These are phyloP conservation scores for Pediacus dermestoides DNA, from an alignment of 2,888 invertebrate genomes.

Conservation along the genomic window DNA sequence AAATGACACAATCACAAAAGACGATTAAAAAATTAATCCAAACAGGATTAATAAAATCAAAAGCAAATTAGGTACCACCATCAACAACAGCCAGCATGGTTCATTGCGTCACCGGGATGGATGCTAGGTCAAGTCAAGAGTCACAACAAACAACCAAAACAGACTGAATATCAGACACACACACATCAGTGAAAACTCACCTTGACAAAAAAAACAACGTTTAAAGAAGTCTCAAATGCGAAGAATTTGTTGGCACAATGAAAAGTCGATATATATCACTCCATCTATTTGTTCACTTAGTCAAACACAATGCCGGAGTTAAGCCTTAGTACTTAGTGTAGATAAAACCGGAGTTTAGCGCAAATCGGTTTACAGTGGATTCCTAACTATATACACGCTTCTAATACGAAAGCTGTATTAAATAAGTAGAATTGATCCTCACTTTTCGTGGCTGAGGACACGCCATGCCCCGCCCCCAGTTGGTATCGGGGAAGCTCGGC, in stretches of 20 bases:
- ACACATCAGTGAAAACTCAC: slow-evolving; percentile 30
- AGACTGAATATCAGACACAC: too few species aligned
- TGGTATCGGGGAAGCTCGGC: slow-evolving; percentile 31
- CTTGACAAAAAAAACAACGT: slow-evolving; percentile 29
- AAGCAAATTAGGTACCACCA: too few species aligned
- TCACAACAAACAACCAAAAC: too few species aligned
- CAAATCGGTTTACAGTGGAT: slow-evolving; percentile 53
- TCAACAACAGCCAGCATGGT: too few species aligned
- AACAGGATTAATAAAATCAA: too few species aligned
- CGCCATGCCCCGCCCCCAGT: slow-evolving; percentile 38
- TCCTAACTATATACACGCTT: slow-evolving; percentile 53
- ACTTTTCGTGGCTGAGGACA: slow-evolving; percentile 51
- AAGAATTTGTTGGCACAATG: slow-evolving; percentile 30
- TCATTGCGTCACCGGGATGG: too few species aligned
- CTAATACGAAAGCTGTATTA: slow-evolving; percentile 54
- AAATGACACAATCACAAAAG: too few species aligned
- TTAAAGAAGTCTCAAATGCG: slow-evolving; percentile 31
- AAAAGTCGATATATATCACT: slow-evolving; percentile 52
- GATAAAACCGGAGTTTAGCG: slow-evolving; percentile 53
- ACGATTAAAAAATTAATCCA: too few species aligned
- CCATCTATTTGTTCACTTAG: slow-evolving; percentile 53
- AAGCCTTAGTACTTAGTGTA: slow-evolving; percentile 52
- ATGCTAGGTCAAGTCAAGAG: too few species aligned
- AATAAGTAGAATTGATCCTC: slow-evolving; percentile 54
- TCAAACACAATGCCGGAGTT: slow-evolving; percentile 52